Base-by-base conservation (phyloP, 2,113 vertebrate genomes). In the Phaetusa simplex region DNA sequence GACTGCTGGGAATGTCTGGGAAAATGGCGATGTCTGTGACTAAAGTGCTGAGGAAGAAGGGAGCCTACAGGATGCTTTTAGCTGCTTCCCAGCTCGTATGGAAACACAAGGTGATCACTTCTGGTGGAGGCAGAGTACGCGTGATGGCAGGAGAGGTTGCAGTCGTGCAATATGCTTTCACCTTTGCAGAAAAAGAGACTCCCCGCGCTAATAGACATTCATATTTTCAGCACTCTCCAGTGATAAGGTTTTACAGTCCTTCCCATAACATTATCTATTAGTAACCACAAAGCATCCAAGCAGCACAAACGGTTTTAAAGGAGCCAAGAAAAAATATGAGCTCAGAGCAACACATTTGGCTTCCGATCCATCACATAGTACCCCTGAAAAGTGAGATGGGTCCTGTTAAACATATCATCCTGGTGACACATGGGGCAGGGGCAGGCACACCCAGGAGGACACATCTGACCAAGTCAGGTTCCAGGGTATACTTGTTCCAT, bases 221-320 rank as follows among this genome's bases (percentile, higher is more conserved):
- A n/a, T 38, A 65, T 72, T 65, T 81, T 17, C 86, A 92, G 58
- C 61, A 23, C 65, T 91, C 69, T 84, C 65, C 86, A 82, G 81
- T 8, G 70, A 58, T 45, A 80, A 89, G 53, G 77, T 82, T 87
- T 93, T 95, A 82, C 36, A 87, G 34, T 6, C 70, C 66, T 91
- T 82, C 86, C 65, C 73, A 82, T 69, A 92, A 94, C 45, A 61
- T 89, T 79, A 53, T 49, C 88, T 93, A 34, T 73, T 76, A 87
- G 84, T 53, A 80, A 74, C 70, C 88, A 85, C 88, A 85, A 88
- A 93, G 62, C 70, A 94, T 7, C 45, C 83, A 49, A 93, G 80
- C 77, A 94, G 81, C 95, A 94, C 73, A 84, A 88, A 82, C 0
- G 1, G 19, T 52, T 94, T 91, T 69, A 86, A 95, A 93, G 53